Evolutionary conservation across 2,797 vertebrate genomes (phyloP).

Genomic region (Syngnathus acus): DNA sequence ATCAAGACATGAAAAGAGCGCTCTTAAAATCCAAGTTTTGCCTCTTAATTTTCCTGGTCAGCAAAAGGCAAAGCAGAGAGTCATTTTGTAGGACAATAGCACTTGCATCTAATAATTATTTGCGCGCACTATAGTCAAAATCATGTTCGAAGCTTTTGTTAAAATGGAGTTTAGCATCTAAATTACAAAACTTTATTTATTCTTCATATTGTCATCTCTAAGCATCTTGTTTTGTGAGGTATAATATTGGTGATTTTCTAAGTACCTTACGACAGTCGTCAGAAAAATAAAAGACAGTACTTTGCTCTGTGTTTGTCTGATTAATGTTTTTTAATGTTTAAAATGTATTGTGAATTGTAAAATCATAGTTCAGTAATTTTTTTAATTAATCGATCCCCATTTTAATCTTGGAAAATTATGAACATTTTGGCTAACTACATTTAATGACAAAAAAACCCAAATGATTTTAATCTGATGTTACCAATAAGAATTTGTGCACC

Average conservation of each 20-base stretch:
- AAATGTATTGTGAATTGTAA: neutral
- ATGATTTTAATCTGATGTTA: too few species aligned
- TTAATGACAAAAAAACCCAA: too few species aligned
- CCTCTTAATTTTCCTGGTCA: conserved; percentile 66
- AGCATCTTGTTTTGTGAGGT: neutral
- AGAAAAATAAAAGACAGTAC: too few species aligned
- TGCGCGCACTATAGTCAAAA: neutral
- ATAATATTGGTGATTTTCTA: too few species aligned
- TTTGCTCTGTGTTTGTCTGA: too few species aligned
- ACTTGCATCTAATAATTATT: neutral
- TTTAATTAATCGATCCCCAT: too few species aligned
- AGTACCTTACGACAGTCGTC: too few species aligned
- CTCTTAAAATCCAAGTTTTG: conserved; percentile 63
- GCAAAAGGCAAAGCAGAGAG: conserved; percentile 41
- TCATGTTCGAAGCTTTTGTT: neutral
- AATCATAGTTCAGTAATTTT: neutral
- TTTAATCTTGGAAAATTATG: neutral
- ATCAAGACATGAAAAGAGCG: conserved; percentile 67
- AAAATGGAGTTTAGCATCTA: neutral
- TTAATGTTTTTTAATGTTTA: too few species aligned
- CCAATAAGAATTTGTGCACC: neutral
- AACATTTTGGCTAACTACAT: too few species aligned
- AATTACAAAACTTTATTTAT: too few species aligned
- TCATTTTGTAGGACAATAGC: neutral
- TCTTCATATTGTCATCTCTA: neutral